Base-by-base conservation (phyloP, 2,888 invertebrate genomes). In the Torymus texanus region DNA sequence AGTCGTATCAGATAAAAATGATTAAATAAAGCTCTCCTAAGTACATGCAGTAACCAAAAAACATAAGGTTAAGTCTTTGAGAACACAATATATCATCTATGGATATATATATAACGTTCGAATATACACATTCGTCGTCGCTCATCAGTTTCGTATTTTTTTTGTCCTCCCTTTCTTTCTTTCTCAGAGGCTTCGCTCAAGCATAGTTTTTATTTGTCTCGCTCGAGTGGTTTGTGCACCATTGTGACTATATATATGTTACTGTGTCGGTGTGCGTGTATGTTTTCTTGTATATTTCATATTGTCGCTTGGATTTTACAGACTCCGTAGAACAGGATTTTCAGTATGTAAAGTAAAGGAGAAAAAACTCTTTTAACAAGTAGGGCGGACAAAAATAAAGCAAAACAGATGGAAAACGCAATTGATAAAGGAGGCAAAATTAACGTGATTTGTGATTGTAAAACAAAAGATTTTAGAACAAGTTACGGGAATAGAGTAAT, bases 11-110 rank as follows among this genome's bases (percentile, higher is more conserved):
- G 65, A 41, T 41, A 41, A 72, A 74, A 63, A 71, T 73, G 61
- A 65, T 73, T 29, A 79, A 74, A 75, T 77, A 78, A 41, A 81
- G 81, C 81, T 77, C 79, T 81, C 79, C 79, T 79, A 79, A 67
- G 67, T 50, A 74, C 81, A 81, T 81, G 81, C 81, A 81, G 56
- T 75, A 29, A 72, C 68, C 50, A 81, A 77, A 58, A 59, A 75
- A 78, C 66, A 63, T 73, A 78, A 68, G 62, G 56, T 75, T 58
- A 62, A 55, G 53, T 41, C 61, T 79, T 58, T 29, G 62, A 80
- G 61, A 72, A 56, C 65, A 73, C 58, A 63, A 65, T 65, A 73
- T 63, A 63, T 63, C 41, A 41, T 41, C 41, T 41, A 41, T 41
- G 41, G 41, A 41, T 78, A 61, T 75, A 75, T 65, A 75, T 75